These are phyloP conservation scores for Sebastes ruberrimus DNA, from an alignment of 2,797 vertebrate species.

Conservation along the genomic window DNA sequence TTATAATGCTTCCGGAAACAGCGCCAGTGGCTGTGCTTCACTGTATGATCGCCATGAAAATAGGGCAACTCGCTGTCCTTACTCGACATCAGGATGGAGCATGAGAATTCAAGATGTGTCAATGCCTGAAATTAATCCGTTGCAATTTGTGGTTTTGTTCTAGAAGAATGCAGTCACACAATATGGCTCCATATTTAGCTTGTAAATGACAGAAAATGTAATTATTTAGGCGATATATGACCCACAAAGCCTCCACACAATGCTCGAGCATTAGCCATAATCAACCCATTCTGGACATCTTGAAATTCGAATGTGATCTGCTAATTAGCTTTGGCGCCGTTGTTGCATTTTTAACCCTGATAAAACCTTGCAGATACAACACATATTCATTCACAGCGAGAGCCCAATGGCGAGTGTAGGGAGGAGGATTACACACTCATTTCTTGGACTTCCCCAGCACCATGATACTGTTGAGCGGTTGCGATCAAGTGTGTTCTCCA, in stretches of 20 bases:
- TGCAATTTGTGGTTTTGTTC: slow-evolving; percentile 25
- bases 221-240: slow-evolving; percentile 26
- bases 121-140: slow-evolving; percentile 38
- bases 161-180: neutral
- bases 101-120: slow-evolving; percentile 29
- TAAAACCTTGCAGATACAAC: slow-evolving; percentile 33
- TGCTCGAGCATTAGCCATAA: slow-evolving; percentile 16
- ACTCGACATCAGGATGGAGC: slow-evolving; percentile 27
- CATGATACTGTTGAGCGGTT: slow-evolving; percentile 31
- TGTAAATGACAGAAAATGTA: slow-evolving; percentile 18
- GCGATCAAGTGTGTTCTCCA: slow-evolving; percentile 56
- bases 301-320: slow-evolving; percentile 28
- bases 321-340: slow-evolving; percentile 50
- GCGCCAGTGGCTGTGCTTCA: slow-evolving; percentile 46
- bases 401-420: slow-evolving; percentile 21
- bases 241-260: slow-evolving; percentile 17
- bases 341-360: slow-evolving; percentile 44
- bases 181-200: neutral
- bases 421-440: slow-evolving; percentile 30
- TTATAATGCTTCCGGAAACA: slow-evolving; percentile 49
- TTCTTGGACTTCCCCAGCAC: slow-evolving; percentile 39
- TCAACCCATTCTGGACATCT: slow-evolving; percentile 29
- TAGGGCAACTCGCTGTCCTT: slow-evolving; percentile 51
- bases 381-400: slow-evolving; percentile 41
- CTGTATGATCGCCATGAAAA: slow-evolving; percentile 53